Evolutionary conservation across 1,140 invertebrate genomes (phyloP).

Genomic region (Ephestia elutella): DNA sequence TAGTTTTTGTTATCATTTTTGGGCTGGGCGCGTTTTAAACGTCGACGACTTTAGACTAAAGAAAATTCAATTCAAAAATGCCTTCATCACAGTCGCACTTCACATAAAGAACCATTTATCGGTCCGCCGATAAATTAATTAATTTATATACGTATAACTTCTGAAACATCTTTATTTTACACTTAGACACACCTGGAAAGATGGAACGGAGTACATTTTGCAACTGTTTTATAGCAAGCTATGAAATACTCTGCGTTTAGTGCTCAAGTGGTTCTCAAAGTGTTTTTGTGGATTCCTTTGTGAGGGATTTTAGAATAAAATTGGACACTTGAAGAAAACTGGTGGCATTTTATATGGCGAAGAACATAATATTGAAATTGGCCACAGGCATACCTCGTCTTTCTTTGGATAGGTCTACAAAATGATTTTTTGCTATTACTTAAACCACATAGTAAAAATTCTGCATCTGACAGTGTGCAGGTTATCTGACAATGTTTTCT

Average conservation of each 20-base stretch:
- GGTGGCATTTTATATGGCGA: neutral
- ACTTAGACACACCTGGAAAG: neutral
- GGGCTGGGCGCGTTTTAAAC: too few relatives aligned
- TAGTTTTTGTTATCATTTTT: too few relatives aligned
- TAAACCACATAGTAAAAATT: too few relatives aligned
- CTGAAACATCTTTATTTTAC: neutral
- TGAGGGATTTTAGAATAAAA: neutral
- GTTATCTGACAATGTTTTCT: too few relatives aligned
- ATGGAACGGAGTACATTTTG: neutral
- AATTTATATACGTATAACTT: neutral
- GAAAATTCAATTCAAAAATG: too few relatives aligned
- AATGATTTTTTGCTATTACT: neutral
- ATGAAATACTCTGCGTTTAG: neutral
- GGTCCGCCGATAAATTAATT: too few relatives aligned
- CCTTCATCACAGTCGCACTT: too few relatives aligned
- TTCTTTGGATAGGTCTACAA: neutral
- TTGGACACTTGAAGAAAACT: neutral
- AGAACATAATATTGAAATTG: neutral
- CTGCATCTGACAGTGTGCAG: too few relatives aligned
- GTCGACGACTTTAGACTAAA: too few relatives aligned
- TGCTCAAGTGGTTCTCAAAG: neutral
- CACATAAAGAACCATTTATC: too few relatives aligned
- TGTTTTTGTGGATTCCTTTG: constrained; percentile 1
- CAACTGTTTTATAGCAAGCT: neutral
- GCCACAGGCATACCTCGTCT: neutral